Evolutionary conservation across 2,797 vertebrate species (phyloP).

Genomic region (Odontamblyopus rebecca): DNA sequence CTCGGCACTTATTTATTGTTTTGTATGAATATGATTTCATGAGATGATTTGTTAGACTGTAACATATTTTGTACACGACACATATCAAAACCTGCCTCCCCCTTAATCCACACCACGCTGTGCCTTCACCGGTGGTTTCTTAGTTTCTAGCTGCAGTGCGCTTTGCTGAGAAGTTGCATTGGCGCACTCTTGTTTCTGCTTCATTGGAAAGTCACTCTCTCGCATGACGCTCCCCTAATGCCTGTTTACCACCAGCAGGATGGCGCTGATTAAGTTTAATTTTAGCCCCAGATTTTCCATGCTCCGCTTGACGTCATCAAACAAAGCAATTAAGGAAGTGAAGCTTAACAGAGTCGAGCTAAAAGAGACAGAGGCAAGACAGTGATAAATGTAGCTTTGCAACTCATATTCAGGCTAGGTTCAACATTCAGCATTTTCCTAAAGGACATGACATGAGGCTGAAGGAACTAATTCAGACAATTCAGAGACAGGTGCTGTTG

Average conservation of each 20-base stretch:
- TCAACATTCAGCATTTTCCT: background rate
- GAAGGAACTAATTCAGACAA: background rate
- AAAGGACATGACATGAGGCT: background rate
- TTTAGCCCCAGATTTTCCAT: constrained; percentile 51
- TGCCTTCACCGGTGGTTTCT: constrained; percentile 24
- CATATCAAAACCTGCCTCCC: background rate
- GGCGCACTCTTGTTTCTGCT: constrained; percentile 9
- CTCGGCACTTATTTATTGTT: no score
- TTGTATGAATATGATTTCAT: background rate
- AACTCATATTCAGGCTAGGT: background rate
- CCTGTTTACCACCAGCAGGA: constrained; percentile 28
- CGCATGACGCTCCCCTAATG: constrained; percentile 21
- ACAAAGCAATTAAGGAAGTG: constrained; percentile 30
- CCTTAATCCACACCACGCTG: constrained; percentile 15
- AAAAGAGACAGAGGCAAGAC: constrained; percentile 13
- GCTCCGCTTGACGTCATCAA: constrained; percentile 59
- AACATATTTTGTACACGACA: background rate
- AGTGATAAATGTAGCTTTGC: background rate
- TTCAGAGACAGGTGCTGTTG: background rate
- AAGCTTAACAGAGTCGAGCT: constrained; percentile 21
- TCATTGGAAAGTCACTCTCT: constrained; percentile 18
- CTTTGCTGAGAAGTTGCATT: constrained; percentile 19
- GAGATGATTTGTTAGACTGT: background rate
- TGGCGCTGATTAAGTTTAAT: constrained; percentile 48
- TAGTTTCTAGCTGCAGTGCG: constrained; percentile 44